phyloP scores from a whole-genome alignment of 2,797 vertebrate genomes.

The Pyrrhura leucotis region DNA sequence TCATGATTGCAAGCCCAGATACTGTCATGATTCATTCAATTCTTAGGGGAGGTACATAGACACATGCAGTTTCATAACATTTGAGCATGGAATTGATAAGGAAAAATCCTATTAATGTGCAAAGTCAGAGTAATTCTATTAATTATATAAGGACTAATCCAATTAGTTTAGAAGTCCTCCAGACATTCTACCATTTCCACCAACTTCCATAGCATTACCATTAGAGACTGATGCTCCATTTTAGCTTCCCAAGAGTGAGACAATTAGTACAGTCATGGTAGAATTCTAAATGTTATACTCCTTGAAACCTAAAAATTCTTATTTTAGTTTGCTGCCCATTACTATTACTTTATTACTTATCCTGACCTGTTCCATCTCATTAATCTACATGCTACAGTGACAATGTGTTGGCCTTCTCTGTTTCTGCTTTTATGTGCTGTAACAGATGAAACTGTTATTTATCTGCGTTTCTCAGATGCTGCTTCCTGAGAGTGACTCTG shows the following conservation, averaged over 20 bases:
- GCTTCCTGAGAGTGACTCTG: neutral
- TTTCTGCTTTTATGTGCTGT: neutral
- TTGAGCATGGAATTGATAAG: conserved; percentile 39
- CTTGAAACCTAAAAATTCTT: neutral
- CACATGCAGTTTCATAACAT: neutral
- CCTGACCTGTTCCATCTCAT: neutral
- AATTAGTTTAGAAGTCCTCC: conserved; percentile 36
- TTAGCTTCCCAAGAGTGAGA: neutral
- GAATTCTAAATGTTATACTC: neutral
- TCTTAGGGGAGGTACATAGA: neutral
- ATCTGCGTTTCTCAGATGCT: neutral
- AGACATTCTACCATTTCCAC: conserved; percentile 17
- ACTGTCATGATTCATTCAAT: neutral
- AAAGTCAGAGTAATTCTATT: conserved; percentile 47
- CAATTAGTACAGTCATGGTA: neutral
- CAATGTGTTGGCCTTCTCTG: neutral
- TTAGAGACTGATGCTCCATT: neutral
- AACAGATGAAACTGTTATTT: neutral
- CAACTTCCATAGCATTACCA: neutral
- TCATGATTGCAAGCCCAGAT: fast-evolving
- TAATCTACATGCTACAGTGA: neutral
- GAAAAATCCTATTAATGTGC: conserved; percentile 48
- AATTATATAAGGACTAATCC: conserved; percentile 56
- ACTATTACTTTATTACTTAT: neutral
- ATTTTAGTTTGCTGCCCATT: neutral